Conservation (phyloP, 2,113 vertebrate genomes). For the Gavialis gangeticus region DNA sequence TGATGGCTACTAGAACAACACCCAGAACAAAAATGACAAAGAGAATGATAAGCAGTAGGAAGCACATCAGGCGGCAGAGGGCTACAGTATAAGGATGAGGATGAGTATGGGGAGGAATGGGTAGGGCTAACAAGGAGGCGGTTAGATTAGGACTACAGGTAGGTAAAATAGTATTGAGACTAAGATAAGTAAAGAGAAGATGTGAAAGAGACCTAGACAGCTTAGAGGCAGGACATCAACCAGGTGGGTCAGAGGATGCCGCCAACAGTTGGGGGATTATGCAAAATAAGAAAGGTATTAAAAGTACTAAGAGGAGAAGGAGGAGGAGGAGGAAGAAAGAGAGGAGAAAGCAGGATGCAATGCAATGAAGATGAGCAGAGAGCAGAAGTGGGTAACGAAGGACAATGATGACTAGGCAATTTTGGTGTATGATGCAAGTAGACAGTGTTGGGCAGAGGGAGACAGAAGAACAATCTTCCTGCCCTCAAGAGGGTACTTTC, state of each 20-base stretch:
- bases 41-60: neutral
- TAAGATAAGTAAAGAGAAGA: no score
- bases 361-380: neutral
- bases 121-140: neutral
- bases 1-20: neutral
- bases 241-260: no score
- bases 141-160: no score
- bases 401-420: neutral
- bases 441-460: neutral
- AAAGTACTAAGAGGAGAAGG: no score
- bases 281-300: no score
- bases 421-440: neutral
- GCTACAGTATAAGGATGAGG: neutral
- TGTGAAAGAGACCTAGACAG: no score
- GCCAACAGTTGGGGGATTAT: no score
- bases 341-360: neutral
- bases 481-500: neutral
- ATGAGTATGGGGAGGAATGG: neutral
- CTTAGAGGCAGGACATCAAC: no score
- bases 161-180: no score
- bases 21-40: neutral
- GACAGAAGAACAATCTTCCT: neutral
- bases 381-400: neutral
- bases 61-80: neutral
- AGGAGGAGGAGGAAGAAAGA: no score